Base-by-base conservation (phyloP, 2,797 vertebrate genomes). In the Falco cherrug region DNA sequence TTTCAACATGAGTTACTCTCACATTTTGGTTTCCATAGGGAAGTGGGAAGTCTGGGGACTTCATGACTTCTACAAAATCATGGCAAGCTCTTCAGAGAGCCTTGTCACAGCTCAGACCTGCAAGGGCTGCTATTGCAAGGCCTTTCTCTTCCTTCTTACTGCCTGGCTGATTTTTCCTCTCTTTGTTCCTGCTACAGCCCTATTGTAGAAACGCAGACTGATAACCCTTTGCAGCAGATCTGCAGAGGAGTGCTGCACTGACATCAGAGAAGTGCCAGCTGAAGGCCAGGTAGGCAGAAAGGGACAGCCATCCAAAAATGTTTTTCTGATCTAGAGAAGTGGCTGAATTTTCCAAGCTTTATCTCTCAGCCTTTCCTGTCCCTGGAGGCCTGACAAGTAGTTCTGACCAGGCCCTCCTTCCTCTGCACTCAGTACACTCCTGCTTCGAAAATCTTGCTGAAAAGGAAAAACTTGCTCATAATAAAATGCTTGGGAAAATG, bases 401-500 rank as follows among this genome's bases (percentile, higher is more conserved):
- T 41, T 64, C 59, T 75, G 16, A 43, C 15, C 78, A 24, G 35
- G 31, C 7, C 4, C 10, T 92, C n/a, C 18, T 70, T 90, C 33
- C 63, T 65, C 47, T 57, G 19, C 41, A 19, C 9, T 69, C 28
- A 75, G 25, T 6, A 35, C 10, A 65, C 13, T 81, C 39, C 45
- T n/a, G 33, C 59, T 89, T 82, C 68, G 47, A 92, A 89, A 92
- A 90, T 84, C 39, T 73, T 95, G 39, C 88, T 94, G 93, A 88
- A 93, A 92, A 92, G 39, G 43, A 79, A 89, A 84, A 95, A 28
- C 54, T 65, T 91, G 50, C 33, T 86, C 0, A 0, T 65, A 89
- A 84, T 90, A 89, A 92, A 94, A 82, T 75, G 22, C 15, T 48
- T 90, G 51, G 77, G 64, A 87, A 95, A 93, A 93, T 64, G 48